Percentiles rank a stretch among this genome's conserved stretches.
Conservation (phyloP, 2,797 vertebrate genomes). For the Pachyuromys duprasi region DNA sequence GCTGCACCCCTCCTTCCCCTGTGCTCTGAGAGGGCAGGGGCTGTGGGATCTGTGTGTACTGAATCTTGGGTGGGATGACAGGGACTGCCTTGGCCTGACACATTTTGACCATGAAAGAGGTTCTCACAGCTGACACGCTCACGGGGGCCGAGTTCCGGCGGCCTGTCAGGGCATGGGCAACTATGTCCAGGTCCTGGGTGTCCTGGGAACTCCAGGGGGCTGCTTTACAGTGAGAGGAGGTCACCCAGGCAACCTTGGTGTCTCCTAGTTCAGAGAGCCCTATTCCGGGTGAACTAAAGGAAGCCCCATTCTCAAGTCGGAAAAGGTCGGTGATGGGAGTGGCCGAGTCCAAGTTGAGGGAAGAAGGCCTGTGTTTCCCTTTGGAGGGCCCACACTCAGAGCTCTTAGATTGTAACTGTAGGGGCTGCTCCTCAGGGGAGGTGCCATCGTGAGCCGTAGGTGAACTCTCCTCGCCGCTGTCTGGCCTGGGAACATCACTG, state of each 20-base stretch:
- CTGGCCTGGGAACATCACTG: constrained; percentile 53
- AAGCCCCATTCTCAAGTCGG: constrained; percentile 84
- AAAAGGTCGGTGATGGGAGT: constrained; percentile 84
- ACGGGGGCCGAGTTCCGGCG: constrained; percentile 97
- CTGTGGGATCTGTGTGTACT: constrained; percentile 97
- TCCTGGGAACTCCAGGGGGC: constrained; percentile 84
- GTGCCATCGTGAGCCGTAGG: constrained; percentile 58
- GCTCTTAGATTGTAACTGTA: constrained; percentile 73
- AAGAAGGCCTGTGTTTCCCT: constrained; percentile 90
- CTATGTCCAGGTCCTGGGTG: constrained; percentile 82
- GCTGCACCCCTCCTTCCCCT: constrained; percentile 62
- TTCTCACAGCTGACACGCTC: constrained; percentile 96
- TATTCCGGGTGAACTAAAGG: constrained; percentile 78
- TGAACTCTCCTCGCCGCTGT: constrained; percentile 64
- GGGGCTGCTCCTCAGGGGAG: neutral
- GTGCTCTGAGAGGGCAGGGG: constrained; percentile 88
- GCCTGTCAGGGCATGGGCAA: constrained; percentile 88
- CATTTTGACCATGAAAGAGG: constrained; percentile 98
- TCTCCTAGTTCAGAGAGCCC: constrained; percentile 83
- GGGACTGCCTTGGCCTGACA: constrained; percentile 97
- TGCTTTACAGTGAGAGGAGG: constrained; percentile 77
- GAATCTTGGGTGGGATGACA: constrained; percentile 96
- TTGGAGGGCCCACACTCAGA: constrained; percentile 82
- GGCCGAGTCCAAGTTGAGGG: constrained; percentile 93
- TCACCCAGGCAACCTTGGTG: constrained; percentile 79